phyloP scores from a whole-genome alignment of 2,888 invertebrate species.

The Selenia dentaria region DNA sequence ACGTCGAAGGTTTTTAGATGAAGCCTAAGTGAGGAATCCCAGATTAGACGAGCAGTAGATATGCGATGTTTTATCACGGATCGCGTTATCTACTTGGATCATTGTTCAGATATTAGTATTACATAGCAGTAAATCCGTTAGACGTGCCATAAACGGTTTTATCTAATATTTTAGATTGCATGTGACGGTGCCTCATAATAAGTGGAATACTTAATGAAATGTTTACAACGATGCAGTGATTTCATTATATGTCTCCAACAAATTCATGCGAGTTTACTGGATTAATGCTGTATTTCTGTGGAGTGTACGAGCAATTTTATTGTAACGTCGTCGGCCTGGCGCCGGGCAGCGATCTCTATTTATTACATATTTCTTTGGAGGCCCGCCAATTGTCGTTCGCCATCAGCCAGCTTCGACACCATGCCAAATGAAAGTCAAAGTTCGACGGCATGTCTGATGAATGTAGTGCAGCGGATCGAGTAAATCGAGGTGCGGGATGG shows the following conservation, averaged over 20 bases:
- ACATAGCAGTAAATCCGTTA: background rate
- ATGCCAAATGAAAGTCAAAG: slow-evolving; percentile 78
- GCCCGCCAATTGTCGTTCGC: slow-evolving; percentile 62
- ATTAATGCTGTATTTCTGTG: slow-evolving; percentile 60
- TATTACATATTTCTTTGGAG: slow-evolving; percentile 72
- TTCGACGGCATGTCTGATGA: slow-evolving; percentile 62
- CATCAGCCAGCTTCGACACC: slow-evolving; percentile 57
- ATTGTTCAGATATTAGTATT: background rate
- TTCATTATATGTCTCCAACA: slow-evolving; percentile 10
- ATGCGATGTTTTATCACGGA: too few species aligned
- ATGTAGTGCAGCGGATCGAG: slow-evolving; percentile 27
- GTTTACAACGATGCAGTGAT: slow-evolving; percentile 10
- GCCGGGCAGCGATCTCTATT: slow-evolving; percentile 71
- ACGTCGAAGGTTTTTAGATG: too few species aligned
- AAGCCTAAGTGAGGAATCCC: too few species aligned
- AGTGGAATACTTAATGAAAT: slow-evolving; percentile 1
- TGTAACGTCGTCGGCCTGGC: slow-evolving; percentile 64
- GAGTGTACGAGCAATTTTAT: slow-evolving; percentile 55
- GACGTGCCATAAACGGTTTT: background rate
- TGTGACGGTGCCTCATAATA: slow-evolving; percentile 4
- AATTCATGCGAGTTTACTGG: slow-evolving; percentile 14
- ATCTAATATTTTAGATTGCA: background rate
- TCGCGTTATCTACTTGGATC: background rate
- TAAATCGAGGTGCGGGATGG: slow-evolving; percentile 23
- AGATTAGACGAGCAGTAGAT: too few species aligned